Evolutionary conservation across 2,113 vertebrate genomes (phyloP), one percentile per base, ranked within the genome.

Genomic region (Anoura caudifer): DNA sequence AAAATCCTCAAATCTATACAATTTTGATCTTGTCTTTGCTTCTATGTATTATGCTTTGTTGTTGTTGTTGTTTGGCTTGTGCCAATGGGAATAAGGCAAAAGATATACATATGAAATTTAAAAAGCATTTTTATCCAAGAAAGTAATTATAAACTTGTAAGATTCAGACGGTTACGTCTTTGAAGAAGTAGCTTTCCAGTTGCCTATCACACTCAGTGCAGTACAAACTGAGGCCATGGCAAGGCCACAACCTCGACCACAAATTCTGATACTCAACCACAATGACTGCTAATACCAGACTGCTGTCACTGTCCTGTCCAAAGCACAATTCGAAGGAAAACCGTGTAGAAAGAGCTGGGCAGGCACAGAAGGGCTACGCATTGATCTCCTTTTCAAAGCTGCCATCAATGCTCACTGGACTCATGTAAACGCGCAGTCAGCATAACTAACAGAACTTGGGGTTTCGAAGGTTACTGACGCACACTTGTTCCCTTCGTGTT

Each of bases 71-170:
- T 72, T 73, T 70, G 22, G 22, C 41, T 75, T 86, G 4, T 87
- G 33, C 4, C 43, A 92, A 65, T 6, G 81, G 24, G 9, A 70
- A 89, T 43, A 67, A n/a, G 17, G 2, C 92, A 15, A 65, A 92
- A 75, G 7, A 65, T 38, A 77, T 2, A 81, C 70, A 79, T 52
- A 63, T 28, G 17, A 88, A 73, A 82, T 45, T 79, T 65, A 61
- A 85, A 84, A 67, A 26, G 1, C n/a, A 88, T 19, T 73, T 75
- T 69, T 87, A 7, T 75, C 52, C 87, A 65, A 82, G n/a, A 91
- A 93, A 82, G 52, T 65, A 83, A 95, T 84, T 92, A 90, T 33
- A 72, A 80, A 79, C 86, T 61, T 91, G n/a, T 72, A 93, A 94
- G 61, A 82, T 45, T 75, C 50, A 90, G 24, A 73, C 67, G 26